Base-by-base conservation (phyloP, 30 jellyfish, hydroid and myxozoan species). In the Nemopilema nomurai region DNA sequence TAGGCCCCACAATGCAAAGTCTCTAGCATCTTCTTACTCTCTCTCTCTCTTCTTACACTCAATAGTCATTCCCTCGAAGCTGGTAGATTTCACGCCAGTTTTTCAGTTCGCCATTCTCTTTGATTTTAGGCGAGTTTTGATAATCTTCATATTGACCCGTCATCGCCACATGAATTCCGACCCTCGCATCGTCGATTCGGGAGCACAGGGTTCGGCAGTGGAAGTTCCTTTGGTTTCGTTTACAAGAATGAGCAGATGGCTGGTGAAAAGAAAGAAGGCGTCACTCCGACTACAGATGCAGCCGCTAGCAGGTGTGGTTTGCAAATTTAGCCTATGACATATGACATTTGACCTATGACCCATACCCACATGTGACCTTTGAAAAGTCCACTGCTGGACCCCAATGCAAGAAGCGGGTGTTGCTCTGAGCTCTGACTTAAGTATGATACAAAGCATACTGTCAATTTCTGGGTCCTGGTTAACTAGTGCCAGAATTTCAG, bases 261-360 rank as follows among this genome's bases (percentile, higher is more conserved):
- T 7, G 96, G 87, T 27, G 96, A 92, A 25, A 53, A 80, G 27
- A 63, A 64, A 23, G 94, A 67, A 28, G 98, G 98, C 62, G 98
- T 92, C 32, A 88, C 74, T 33, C 98, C 99, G 25, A 89, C 97
- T 18, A 84, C 91, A 20, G 78, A 80, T 49, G 99, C 99, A 20
- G 65, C 96, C 49, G 99, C 99, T 4, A 94, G 99, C 96, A 85
- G 97, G 99, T 91, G 21, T 70, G 80, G 26, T 72, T 18, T 0
- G 57, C n/a, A 9, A 21, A 1, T 53, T 41, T 41, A 3, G 57
- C 57, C 6, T 41, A 41, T 13, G 20, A 0, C 17, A 13, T 32
- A 0, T 13, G 6, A 13, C 13, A 41, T 41, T 13, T 41, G 13
- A 41, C 57, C 13, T 41, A n/a, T n/a, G n/a, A n/a, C n/a, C n/a